Percentiles rank a stretch among this genome's conserved stretches.
Evolutionary conservation across 2,113 vertebrate species (phyloP).

Genomic region (Varanus komodoensis): DNA sequence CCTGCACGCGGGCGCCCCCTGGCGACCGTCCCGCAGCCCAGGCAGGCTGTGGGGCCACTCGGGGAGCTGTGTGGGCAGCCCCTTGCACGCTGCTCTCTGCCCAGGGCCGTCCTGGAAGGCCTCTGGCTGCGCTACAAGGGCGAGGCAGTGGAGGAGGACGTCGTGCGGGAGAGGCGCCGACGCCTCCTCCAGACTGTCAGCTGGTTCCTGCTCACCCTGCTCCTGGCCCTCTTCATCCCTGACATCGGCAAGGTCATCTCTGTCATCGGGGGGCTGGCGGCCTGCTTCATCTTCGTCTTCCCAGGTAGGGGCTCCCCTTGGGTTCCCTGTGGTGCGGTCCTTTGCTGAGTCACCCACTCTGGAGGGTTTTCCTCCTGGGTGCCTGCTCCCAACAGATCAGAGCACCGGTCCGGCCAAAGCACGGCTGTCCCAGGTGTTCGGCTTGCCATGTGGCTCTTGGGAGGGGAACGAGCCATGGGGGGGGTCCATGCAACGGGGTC

Average conservation of each 20-base stretch:
- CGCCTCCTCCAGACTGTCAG: slow-evolving; percentile 87
- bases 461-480: background rate
- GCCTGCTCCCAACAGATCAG: background rate
- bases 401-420: too few species aligned
- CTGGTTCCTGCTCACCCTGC: slow-evolving; percentile 92
- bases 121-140: slow-evolving; percentile 94
- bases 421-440: too few species aligned
- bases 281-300: slow-evolving; percentile 97
- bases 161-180: slow-evolving; percentile 85
- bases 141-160: slow-evolving; percentile 89
- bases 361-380: background rate
- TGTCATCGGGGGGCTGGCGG: slow-evolving; percentile 92
- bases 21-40: too few species aligned
- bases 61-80: background rate
- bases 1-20: too few species aligned
- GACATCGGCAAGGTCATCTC: slow-evolving; percentile 97
- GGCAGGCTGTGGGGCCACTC: too few species aligned
- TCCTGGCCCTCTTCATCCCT: slow-evolving; percentile 94
- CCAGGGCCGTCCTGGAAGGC: slow-evolving; percentile 93
- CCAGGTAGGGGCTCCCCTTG: slow-evolving; percentile 79
- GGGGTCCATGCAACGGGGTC: background rate
- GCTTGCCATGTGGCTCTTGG: too few species aligned
- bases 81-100: background rate
- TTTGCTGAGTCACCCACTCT: too few species aligned
- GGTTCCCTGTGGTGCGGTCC: too few species aligned